phyloP scores from a whole-genome alignment of 1,140 invertebrate species.

The Leptinotarsa defecta region DNA sequence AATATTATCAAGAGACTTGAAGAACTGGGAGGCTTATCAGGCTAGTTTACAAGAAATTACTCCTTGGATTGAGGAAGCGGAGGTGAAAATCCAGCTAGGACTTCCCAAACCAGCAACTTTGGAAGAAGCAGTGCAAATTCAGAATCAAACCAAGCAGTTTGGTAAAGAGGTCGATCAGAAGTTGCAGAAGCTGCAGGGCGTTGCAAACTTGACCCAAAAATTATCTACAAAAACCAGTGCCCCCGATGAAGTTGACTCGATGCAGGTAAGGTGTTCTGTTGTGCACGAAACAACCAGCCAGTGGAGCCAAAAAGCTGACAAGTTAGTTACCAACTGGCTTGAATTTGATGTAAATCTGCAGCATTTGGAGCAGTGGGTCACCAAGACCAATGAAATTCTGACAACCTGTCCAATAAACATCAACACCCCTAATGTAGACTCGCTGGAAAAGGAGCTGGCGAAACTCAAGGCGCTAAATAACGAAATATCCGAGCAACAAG shows the following conservation, averaged over 20 bases:
- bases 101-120: conserved; percentile 76
- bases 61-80: conserved; percentile 87
- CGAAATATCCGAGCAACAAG: conserved; percentile 80
- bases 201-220: conserved; percentile 73
- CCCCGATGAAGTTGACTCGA: conserved; percentile 80
- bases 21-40: conserved; percentile 86
- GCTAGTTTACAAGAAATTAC: conserved; percentile 76
- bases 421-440: conserved; percentile 70
- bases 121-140: conserved; percentile 76
- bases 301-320: conserved; percentile 76
- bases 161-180: conserved; percentile 78
- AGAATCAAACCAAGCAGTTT: conserved; percentile 70
- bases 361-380: conserved; percentile 75
- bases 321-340: conserved; percentile 79
- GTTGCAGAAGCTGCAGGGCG: conserved; percentile 71
- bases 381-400: conserved; percentile 66
- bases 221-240: conserved; percentile 73
- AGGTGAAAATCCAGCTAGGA: conserved; percentile 74
- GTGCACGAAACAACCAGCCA: conserved; percentile 76
- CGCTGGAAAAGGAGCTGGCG: conserved; percentile 73
- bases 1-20: conserved; percentile 74
- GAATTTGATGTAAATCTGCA: conserved; percentile 74
- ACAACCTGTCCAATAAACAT: conserved; percentile 61
- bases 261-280: conserved; percentile 77
- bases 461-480: conserved; percentile 78